These are phyloP conservation scores for Acanthurus tractus DNA, from an alignment of 2,797 vertebrate genomes.

Conservation along the genomic window DNA sequence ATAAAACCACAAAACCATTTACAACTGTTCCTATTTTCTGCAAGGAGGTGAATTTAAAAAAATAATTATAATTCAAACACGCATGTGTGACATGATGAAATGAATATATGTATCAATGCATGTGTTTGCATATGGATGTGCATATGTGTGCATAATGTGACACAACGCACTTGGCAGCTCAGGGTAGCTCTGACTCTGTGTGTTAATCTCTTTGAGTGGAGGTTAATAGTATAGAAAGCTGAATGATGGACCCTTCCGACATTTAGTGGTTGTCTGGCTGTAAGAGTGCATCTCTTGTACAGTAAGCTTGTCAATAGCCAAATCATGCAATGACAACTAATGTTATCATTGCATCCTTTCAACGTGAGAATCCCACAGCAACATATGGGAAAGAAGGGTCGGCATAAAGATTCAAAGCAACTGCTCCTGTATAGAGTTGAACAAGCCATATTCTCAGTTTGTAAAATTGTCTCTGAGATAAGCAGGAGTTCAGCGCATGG, in stretches of 20 bases:
- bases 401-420: slow-evolving; percentile 25
- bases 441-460: slow-evolving; percentile 14
- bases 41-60: neutral
- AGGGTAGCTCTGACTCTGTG: slow-evolving; percentile 29
- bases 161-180: slow-evolving; percentile 42
- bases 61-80: neutral
- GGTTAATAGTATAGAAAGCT: slow-evolving; percentile 69
- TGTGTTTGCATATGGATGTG: slow-evolving; percentile 27
- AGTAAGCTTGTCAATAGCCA: slow-evolving; percentile 54
- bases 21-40: neutral
- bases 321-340: slow-evolving; percentile 58
- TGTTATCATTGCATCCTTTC: slow-evolving; percentile 46
- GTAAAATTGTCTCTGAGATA: neutral
- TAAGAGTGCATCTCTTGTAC: slow-evolving; percentile 43
- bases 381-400: slow-evolving; percentile 23
- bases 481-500: neutral
- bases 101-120: neutral
- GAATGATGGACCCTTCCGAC: slow-evolving; percentile 55
- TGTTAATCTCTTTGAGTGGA: slow-evolving; percentile 67
- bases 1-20: neutral
- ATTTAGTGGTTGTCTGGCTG: slow-evolving; percentile 62
- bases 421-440: slow-evolving; percentile 20
- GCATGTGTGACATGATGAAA: neutral
- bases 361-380: slow-evolving; percentile 26
- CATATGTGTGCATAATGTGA: slow-evolving; percentile 43